These are phyloP conservation scores for Pseudopipra pipra DNA, from an alignment of 2,113 vertebrate genomes.

Conservation along the genomic window DNA sequence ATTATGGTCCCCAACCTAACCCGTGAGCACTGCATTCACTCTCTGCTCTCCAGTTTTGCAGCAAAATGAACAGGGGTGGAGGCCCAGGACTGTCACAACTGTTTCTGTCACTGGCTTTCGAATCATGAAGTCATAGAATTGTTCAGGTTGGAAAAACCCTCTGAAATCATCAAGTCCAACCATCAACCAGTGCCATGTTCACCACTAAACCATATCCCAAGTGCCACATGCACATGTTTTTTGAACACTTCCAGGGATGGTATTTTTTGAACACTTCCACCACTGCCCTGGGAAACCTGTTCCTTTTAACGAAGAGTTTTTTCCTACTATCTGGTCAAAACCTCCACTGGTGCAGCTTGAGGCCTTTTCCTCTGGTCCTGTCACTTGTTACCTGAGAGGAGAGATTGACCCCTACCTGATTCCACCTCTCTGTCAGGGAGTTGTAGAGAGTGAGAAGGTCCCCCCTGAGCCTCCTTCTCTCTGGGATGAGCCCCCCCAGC, in stretches of 20 bases:
- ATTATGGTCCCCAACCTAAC: background rate
- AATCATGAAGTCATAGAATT: background rate
- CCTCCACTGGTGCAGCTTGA: background rate
- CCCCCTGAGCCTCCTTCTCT: background rate
- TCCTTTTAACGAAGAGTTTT: background rate
- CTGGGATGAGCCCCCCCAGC: background rate
- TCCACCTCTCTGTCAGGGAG: background rate
- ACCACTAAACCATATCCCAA: background rate
- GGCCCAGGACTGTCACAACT: background rate
- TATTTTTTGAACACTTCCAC: background rate
- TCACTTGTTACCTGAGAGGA: background rate
- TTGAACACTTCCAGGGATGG: background rate
- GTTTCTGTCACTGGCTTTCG: background rate
- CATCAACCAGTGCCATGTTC: background rate
- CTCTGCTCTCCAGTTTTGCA: background rate
- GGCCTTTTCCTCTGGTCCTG: background rate
- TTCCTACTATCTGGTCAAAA: background rate
- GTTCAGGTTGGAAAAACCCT: background rate
- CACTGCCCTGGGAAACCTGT: background rate
- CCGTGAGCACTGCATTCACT: no score
- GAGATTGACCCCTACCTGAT: rapidly evolving
- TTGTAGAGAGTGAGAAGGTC: background rate
- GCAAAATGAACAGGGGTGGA: background rate
- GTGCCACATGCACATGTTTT: background rate
- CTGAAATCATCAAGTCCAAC: background rate